These are phyloP conservation scores for Cephalotes varians DNA, from an alignment of 2,888 invertebrate species.

Conservation along the genomic window DNA sequence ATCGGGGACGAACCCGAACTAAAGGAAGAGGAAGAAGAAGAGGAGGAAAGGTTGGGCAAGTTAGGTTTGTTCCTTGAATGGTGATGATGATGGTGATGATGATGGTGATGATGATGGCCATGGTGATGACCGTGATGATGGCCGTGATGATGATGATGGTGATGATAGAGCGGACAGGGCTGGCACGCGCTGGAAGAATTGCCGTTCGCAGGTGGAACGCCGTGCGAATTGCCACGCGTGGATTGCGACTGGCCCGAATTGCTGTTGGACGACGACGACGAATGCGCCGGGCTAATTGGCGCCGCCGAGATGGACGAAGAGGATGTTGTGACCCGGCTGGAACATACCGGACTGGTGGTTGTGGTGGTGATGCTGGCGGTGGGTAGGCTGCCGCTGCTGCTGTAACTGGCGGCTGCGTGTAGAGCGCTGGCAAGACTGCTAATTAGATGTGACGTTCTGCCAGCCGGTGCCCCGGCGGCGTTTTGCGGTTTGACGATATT, in stretches of 20 bases:
- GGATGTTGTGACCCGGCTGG: conserved; percentile 63
- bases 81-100: conserved; percentile 78
- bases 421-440: conserved; percentile 78
- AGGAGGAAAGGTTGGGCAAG: conserved; percentile 37
- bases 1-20: conserved; percentile 25
- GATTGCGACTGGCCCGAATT: conserved; percentile 59
- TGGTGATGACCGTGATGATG: conserved; percentile 77
- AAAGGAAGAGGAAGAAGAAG: conserved; percentile 53
- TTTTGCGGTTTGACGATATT: conserved; percentile 67
- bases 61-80: conserved; percentile 75
- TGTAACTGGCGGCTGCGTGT: conserved; percentile 75
- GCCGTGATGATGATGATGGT: conserved; percentile 76
- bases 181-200: conserved; percentile 64
- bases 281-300: conserved; percentile 61
- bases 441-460: conserved; percentile 76
- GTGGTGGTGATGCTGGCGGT: conserved; percentile 57
- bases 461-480: conserved; percentile 44
- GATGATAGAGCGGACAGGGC: conserved; percentile 74
- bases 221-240: conserved; percentile 57
- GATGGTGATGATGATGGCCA: conserved; percentile 77
- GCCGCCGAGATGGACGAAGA: conserved; percentile 61
- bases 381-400: conserved; percentile 70
- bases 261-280: conserved; percentile 59
- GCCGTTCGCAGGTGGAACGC: conserved; percentile 55
- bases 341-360: conserved; percentile 73